phyloP scores from a whole-genome alignment of 2,113 vertebrate species.

The Rhabdomys dilectus region DNA sequence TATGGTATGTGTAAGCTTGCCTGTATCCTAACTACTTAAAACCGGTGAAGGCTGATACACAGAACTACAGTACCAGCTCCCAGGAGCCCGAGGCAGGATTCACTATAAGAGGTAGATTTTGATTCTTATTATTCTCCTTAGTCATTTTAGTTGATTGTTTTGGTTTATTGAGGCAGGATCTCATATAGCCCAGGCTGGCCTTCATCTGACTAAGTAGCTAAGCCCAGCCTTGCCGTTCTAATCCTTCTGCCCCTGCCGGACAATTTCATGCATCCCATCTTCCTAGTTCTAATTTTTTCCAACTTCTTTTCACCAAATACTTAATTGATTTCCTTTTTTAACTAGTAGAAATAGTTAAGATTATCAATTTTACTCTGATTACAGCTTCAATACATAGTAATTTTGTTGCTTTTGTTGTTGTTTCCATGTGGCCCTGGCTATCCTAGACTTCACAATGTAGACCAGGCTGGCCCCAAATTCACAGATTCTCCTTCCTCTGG shows the following conservation, averaged over 20 bases:
- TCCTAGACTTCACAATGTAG: neutral
- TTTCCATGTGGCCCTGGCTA: neutral
- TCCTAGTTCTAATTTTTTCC: conserved; percentile 41
- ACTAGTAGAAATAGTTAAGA: conserved; percentile 46
- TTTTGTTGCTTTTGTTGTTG: neutral
- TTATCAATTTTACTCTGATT: conserved; percentile 29
- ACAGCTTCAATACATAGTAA: conserved; percentile 22
- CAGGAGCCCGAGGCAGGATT: too few relatives aligned
- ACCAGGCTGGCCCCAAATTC: neutral
- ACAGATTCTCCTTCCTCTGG: neutral
- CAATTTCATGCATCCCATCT: neutral
- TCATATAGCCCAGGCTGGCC: neutral
- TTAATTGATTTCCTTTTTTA: conserved; percentile 47
- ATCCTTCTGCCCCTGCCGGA: too few relatives aligned
- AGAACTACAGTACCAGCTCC: neutral
- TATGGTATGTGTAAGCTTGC: neutral
- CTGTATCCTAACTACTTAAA: conserved; percentile 13
- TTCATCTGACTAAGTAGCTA: neutral
- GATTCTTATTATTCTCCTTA: neutral
- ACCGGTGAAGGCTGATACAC: neutral
- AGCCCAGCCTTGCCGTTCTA: too few relatives aligned
- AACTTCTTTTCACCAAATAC: conserved; percentile 16
- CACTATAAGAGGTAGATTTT: neutral
- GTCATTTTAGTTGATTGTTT: neutral
- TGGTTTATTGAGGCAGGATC: neutral